Percentiles rank a stretch among this genome's conserved stretches.
Conservation (phyloP, 1,140 invertebrate species). For the Anoplolepis gracilipes region DNA sequence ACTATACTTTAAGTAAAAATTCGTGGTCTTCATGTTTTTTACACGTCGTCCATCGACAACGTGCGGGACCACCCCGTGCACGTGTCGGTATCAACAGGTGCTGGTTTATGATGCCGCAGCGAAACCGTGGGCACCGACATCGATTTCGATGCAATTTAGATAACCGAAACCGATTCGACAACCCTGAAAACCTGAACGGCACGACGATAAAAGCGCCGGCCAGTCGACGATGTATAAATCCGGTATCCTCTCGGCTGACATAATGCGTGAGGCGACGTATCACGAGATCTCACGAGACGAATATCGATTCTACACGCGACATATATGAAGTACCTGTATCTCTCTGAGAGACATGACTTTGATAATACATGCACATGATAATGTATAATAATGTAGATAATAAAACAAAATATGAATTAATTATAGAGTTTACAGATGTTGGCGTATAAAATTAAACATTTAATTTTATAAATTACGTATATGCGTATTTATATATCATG, state of each 20-base stretch:
- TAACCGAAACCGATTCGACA: slow-evolving; percentile 83
- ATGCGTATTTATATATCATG: not conserved
- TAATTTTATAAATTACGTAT: not conserved
- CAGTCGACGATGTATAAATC: slow-evolving; percentile 68
- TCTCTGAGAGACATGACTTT: slow-evolving; percentile 34
- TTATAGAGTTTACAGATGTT: too few relatives aligned
- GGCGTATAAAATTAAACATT: not conserved
- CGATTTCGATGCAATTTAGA: slow-evolving; percentile 86
- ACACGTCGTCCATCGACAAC: slow-evolving; percentile 48
- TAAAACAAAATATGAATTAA: slow-evolving; percentile 10
- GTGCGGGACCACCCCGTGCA: slow-evolving; percentile 71
- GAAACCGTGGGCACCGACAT: slow-evolving; percentile 82
- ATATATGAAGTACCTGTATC: slow-evolving; percentile 36
- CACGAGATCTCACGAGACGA: slow-evolving; percentile 48
- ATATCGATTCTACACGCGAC: slow-evolving; percentile 52
- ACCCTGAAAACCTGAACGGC: slow-evolving; percentile 77
- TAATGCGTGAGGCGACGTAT: slow-evolving; percentile 58
- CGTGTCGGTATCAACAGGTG: slow-evolving; percentile 80
- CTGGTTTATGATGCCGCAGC: slow-evolving; percentile 82
- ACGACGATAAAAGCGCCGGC: slow-evolving; percentile 72
- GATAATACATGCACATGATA: slow-evolving; percentile 22
- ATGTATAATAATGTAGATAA: not conserved
- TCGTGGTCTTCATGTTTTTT: slow-evolving; percentile 48
- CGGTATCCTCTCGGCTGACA: slow-evolving; percentile 66
- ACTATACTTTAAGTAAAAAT: slow-evolving; percentile 44